Evolutionary conservation across 2,888 invertebrate species (phyloP).

Genomic region (Philaethria dido): DNA sequence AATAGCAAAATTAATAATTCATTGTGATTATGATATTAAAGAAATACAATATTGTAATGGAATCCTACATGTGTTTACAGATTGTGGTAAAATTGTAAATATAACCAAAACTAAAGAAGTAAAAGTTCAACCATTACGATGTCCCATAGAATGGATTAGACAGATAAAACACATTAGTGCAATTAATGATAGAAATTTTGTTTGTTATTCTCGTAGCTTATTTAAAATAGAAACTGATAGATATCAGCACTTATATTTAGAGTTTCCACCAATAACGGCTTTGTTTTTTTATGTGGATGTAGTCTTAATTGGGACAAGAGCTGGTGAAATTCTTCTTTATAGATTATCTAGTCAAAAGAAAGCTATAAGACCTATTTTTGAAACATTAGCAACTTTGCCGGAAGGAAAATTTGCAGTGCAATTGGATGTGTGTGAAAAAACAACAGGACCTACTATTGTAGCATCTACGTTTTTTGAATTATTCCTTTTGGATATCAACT

Average conservation of each 20-base stretch:
- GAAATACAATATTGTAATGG: conserved; percentile 59
- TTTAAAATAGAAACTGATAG: conserved; percentile 70
- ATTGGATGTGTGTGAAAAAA: conserved; percentile 69
- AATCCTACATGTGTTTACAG: conserved; percentile 61
- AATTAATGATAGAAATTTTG: conserved; percentile 65
- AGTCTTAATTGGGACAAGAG: conserved; percentile 63
- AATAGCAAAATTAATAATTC: conserved; percentile 55
- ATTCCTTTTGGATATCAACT: conserved; percentile 61
- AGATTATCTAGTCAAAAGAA: conserved; percentile 62
- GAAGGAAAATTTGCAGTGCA: conserved; percentile 67
- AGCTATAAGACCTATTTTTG: conserved; percentile 60
- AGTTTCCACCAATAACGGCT: conserved; percentile 69
- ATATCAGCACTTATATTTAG: conserved; percentile 65
- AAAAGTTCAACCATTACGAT: conserved; percentile 52
- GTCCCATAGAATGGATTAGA: conserved; percentile 66
- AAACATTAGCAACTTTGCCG: conserved; percentile 59
- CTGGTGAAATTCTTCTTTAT: conserved; percentile 67
- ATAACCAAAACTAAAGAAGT: conserved; percentile 50
- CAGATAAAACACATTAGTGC: conserved; percentile 64
- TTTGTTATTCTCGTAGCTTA: conserved; percentile 69
- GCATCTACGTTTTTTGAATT: conserved; percentile 67
- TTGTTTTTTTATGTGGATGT: conserved; percentile 71
- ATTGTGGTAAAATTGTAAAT: conserved; percentile 65
- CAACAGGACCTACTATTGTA: conserved; percentile 64
- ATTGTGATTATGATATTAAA: conserved; percentile 65